Percentiles rank a stretch among this genome's conserved stretches.
These are phyloP conservation scores for Astreopora myriophthalma DNA, from an alignment of 64 coral and sea anemone species.

Conservation along the genomic window DNA sequence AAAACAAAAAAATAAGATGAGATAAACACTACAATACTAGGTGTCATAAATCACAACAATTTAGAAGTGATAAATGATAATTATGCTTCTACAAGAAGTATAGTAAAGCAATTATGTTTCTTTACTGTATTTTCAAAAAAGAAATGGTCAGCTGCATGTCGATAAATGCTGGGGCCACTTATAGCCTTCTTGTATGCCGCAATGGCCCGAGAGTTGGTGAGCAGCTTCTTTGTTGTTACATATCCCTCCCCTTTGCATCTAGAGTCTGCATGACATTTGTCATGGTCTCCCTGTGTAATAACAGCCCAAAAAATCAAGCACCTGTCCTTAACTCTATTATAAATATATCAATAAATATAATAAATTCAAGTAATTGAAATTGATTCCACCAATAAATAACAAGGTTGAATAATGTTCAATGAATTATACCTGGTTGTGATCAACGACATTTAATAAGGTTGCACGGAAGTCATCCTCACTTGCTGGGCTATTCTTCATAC, in stretches of 20 bases:
- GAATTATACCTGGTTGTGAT: slow-evolving; percentile 20
- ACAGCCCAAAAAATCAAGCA: not conserved
- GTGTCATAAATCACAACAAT: too few species aligned
- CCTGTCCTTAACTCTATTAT: too few species aligned
- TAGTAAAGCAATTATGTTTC: too few species aligned
- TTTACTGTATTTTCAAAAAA: too few species aligned
- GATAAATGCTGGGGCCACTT: not conserved
- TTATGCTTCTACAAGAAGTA: too few species aligned
- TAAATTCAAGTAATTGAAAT: too few species aligned
- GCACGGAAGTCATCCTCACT: not conserved
- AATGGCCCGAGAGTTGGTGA: slow-evolving; percentile 9
- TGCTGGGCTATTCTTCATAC: not conserved
- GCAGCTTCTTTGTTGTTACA: slow-evolving; percentile 20
- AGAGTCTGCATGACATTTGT: slow-evolving; percentile 3
- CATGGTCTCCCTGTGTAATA: slow-evolving; percentile 30
- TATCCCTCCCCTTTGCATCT: slow-evolving; percentile 15
- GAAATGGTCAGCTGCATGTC: slow-evolving; percentile 8
- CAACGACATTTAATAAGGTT: slow-evolving; percentile 12
- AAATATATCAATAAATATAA: too few species aligned
- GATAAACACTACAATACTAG: too few species aligned
- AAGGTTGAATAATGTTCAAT: too few species aligned
- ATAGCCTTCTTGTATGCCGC: slow-evolving; percentile 58
- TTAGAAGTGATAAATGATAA: not conserved
- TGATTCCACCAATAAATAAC: too few species aligned
- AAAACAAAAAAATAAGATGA: not conserved